These are phyloP conservation scores for Tonatia bakeri DNA, from an alignment of 2,113 vertebrate genomes.

Conservation along the genomic window DNA sequence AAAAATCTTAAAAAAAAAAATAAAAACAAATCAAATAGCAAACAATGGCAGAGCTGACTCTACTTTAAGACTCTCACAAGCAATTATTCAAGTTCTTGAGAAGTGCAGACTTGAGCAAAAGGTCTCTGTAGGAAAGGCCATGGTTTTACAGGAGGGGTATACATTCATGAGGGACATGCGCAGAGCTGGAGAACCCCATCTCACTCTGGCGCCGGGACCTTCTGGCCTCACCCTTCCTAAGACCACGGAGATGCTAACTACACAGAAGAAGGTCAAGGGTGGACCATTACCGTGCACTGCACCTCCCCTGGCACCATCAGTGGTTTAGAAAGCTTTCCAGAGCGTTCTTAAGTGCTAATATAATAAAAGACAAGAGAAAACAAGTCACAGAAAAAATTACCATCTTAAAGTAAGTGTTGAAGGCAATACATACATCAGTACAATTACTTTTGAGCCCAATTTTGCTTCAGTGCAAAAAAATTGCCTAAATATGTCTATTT, in stretches of 20 bases:
- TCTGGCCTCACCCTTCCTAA: not conserved
- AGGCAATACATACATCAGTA: not conserved
- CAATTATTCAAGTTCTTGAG: not conserved
- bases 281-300: too few relatives aligned
- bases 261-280: not conserved
- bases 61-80: not conserved
- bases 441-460: not conserved
- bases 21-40: not conserved
- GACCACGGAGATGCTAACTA: not conserved
- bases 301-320: not conserved
- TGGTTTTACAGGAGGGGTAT: not conserved
- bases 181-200: not conserved
- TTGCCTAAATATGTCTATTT: not conserved
- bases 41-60: conserved; percentile 13
- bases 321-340: not conserved
- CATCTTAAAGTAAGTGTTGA: not conserved
- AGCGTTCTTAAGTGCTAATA: not conserved
- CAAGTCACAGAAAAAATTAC: not conserved
- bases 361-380: not conserved
- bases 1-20: too few relatives aligned
- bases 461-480: conserved; percentile 25
- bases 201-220: not conserved
- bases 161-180: not conserved
- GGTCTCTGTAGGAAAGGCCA: not conserved
- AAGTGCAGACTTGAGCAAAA: not conserved